Evolutionary conservation across 2,797 vertebrate species (phyloP).

Genomic region (Alouatta caraya): DNA sequence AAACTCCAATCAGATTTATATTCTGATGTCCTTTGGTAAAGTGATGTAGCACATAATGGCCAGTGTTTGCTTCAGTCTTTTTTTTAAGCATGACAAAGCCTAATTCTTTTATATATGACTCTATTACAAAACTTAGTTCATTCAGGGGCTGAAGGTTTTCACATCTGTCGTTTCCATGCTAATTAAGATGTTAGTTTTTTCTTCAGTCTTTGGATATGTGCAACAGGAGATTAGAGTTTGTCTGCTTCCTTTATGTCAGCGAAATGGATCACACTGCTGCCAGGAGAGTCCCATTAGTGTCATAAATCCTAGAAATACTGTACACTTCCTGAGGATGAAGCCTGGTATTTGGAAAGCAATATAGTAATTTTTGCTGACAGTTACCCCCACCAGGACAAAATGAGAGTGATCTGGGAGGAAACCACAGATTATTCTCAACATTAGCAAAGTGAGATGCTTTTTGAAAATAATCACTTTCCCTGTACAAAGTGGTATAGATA

Average conservation of each 20-base stretch:
- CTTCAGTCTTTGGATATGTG: background rate
- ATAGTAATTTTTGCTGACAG: conserved; percentile 35
- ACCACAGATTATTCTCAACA: background rate
- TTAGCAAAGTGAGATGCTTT: background rate
- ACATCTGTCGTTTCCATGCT: conserved; percentile 42
- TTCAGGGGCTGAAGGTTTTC: conserved; percentile 16
- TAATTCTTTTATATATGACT: conserved; percentile 45
- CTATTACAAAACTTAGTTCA: background rate
- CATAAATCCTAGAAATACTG: conserved; percentile 42
- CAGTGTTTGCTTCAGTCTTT: background rate
- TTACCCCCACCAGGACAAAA: background rate
- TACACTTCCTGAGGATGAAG: conserved; percentile 13
- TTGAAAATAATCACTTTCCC: conserved; percentile 30
- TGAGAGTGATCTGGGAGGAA: background rate
- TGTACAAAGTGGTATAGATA: background rate
- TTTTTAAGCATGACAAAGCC: background rate
- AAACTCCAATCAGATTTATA: background rate
- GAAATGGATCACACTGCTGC: conserved; percentile 52
- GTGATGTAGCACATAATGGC: background rate
- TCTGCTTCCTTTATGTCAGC: conserved; percentile 37
- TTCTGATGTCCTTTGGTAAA: conserved; percentile 36
- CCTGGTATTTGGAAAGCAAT: conserved; percentile 16
- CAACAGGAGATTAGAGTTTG: conserved; percentile 53
- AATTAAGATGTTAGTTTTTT: conserved; percentile 55
- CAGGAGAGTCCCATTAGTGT: conserved; percentile 27